Evolutionary conservation across 2,888 invertebrate species (phyloP).

Genomic region (Steinernema hermaphroditum): DNA sequence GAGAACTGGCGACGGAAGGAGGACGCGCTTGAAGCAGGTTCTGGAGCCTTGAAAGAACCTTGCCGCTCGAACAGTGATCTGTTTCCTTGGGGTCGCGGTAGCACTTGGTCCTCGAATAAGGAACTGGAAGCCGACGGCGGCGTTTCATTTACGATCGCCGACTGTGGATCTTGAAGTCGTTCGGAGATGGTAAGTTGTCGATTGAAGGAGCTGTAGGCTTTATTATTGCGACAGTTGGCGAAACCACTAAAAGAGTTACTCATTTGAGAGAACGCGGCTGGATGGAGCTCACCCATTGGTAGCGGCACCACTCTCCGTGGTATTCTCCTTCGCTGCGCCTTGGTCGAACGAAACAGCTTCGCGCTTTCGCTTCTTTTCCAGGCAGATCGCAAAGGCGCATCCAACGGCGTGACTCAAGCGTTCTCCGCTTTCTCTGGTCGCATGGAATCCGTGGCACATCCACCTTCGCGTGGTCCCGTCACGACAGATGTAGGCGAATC

Average conservation of each 20-base stretch:
- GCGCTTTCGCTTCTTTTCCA: conserved; percentile 93
- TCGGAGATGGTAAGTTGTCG: conserved; percentile 60
- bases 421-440: conserved; percentile 88
- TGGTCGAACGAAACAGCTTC: conserved; percentile 74
- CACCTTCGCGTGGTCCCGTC: conserved; percentile 97
- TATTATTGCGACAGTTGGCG: conserved; percentile 44
- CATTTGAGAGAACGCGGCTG: neutral
- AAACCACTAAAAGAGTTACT: conserved; percentile 6
- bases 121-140: conserved; percentile 88
- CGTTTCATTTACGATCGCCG: conserved; percentile 52
- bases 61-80: conserved; percentile 20
- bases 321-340: neutral
- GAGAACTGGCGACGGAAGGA: conserved; percentile 67
- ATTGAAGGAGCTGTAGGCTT: conserved; percentile 58
- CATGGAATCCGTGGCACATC: conserved; percentile 99
- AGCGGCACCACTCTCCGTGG: conserved; percentile 27
- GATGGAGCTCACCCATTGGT: neutral
- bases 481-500: conserved; percentile 97
- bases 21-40: conserved; percentile 38
- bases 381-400: conserved; percentile 95
- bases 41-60: conserved; percentile 56
- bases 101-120: conserved; percentile 85
- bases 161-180: conserved; percentile 59
- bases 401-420: conserved; percentile 97
- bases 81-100: conserved; percentile 9